Base-by-base conservation (phyloP, 2,113 vertebrate genomes). In the Gasterosteus aculeatus region DNA sequence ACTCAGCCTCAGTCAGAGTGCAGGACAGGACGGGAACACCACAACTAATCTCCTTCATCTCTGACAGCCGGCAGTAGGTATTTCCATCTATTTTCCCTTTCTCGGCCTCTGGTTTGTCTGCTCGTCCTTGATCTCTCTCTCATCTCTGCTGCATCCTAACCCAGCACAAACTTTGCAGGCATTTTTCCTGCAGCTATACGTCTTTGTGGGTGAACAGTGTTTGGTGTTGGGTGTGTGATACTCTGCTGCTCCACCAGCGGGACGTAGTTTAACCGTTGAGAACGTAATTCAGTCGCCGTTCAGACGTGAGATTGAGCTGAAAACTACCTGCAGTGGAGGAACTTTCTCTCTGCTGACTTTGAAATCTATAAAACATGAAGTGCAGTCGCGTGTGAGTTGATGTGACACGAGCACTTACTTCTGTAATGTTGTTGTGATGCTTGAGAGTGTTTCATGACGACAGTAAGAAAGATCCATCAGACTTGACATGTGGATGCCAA, bases 11-110 rank as follows among this genome's bases (percentile, higher is more conserved):
- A 82, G 75, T 88, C 89, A 70, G 74, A 82, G 81, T 62, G 73
- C 46, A 41, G 80, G 65, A 86, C 90, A 7, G 75, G 81, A 84
- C 82, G 76, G 81, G 53, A 74, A 58, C 33, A 65, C 12, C 57
- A 56, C 18, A 77, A n/a, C 79, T 82, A 69, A 70, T 71, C 65
- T 68, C 65, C 70, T 54, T 75, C 83, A 75, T 77, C 78, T 66
- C 41, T 49, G 22, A 62, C 75, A 83, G 77, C 72, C 44, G 54
- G 78, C 79, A 78, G 82, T 51, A 90, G 80, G 91, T 91, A 87
- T 56, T 39, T 49, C 15, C 1, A 12, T 64, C 26, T 33, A 3
- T 38, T 11, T 58, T 16, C 38, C 2, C 19, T 59, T 42, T 68
- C 5, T 2, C 35, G 6, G 31, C 66, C 10, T n/a, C 0, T 63